Evolutionary conservation across 2,888 invertebrate species (phyloP), one percentile per base, ranked within the genome.

Genomic region (Meliscaeva auricollis): DNA sequence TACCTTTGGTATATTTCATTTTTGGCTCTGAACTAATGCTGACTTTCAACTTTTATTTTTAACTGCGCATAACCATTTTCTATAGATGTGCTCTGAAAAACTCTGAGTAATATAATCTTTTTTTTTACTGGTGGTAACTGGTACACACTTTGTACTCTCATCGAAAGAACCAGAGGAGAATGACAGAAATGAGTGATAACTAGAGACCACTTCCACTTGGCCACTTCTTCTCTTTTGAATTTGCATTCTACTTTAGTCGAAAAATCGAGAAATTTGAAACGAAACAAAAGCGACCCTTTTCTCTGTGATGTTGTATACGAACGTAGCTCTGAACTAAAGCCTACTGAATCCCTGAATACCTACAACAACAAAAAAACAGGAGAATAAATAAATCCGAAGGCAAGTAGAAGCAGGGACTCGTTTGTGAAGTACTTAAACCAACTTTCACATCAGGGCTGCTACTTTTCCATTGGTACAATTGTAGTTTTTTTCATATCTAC

Each of bases 41-140:
- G 20, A 58, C 9, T 46, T 44, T 64, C 46, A 13, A 15, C 17
- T 46, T 46, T 22, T 41, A 26, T 8, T 3, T 46, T 15, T 4
- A 44, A 64, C 64, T 64, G 64, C 64, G 64, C 64, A 64, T 64
- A 64, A 64, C 46, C 64, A 64, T 46, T 17, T 64, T 17, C 22
- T 58, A 41, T 26, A 44, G 60, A 44, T 4, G 3, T n/a, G 15
- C 60, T 62, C 7, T 8, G n/a, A n/a, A n/a, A n/a, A 22, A n/a
- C 60, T 44, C 60, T 44, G 30, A 62, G 62, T 62, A 62, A 62
- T 26, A 26, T 62, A 46, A 46, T 62, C 30, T 46, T 44, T 46
- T 62, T 62, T 17, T 9, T 2, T 38, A 13, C 9, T 38, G 38
- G 6, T 13, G 11, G n/a, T n/a, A 11, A 13, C 13, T 38, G 38